A percentile compares a stretch with the other conserved stretches of the same genome.
Conservation (phyloP, 2,797 vertebrate genomes). For the Chlorospingus flavigularis region DNA sequence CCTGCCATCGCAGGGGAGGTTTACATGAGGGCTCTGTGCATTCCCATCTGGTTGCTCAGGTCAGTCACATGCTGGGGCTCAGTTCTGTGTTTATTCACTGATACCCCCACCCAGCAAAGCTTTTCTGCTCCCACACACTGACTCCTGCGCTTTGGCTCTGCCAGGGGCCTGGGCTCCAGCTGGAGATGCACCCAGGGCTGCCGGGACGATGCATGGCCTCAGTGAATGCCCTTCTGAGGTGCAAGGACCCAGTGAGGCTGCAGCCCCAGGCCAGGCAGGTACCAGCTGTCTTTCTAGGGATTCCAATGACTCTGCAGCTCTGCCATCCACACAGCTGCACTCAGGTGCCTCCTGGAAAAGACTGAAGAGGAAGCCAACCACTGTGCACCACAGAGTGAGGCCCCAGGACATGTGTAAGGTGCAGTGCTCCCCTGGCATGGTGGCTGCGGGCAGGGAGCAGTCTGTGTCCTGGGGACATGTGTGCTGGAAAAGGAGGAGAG, state of each 20-base stretch:
- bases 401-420: accelerated
- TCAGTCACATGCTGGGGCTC: not conserved
- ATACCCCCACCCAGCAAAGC: not conserved
- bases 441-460: accelerated
- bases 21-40: not conserved
- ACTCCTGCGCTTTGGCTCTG: not conserved
- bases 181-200: not conserved
- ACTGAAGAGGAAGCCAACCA: not conserved
- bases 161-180: accelerated
- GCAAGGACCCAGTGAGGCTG: not conserved
- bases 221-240: accelerated
- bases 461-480: not conserved
- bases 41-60: accelerated
- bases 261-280: not conserved
- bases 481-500: not conserved
- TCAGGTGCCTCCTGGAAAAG: not conserved
- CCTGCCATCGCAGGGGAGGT: accelerated
- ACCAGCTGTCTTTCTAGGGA: not conserved
- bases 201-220: accelerated
- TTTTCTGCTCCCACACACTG: not conserved
- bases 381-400: accelerated
- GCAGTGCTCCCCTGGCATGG: accelerated
- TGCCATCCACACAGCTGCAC: not conserved
- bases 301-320: not conserved
- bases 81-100: not conserved